Base-by-base conservation (phyloP, 64 coral and sea anemone species). In the Montipora sp. region DNA sequence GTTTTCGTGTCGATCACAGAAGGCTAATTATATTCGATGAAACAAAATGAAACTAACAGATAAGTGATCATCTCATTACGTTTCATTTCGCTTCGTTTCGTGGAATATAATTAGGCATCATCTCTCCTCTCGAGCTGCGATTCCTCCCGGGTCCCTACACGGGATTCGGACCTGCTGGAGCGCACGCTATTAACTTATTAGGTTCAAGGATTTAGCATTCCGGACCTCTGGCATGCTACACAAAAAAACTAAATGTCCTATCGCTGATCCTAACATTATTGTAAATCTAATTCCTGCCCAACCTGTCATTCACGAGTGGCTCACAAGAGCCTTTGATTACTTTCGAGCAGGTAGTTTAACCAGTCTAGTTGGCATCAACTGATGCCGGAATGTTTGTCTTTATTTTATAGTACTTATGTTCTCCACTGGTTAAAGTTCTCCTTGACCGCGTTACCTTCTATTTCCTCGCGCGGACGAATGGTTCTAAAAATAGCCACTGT, bases 301-400 rank as follows among this genome's bases (percentile, higher is more conserved):
- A 66, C 61, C 61, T 66, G 8, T 66, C 61, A 66, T 66, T 66
- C 61, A 66, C 61, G 61, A 66, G 61, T 66, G 61, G 61, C 61
- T 66, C 61, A 66, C 61, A 66, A 66, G 61, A 66, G 61, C 61
- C 61, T 66, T 66, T 66, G 61, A 66, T 66, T 66, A 66, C 16
- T 66, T 16, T 66, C 61, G 61, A 66, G 61, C 61, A 66, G 61
- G 61, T 66, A 36, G 36, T 36, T 36, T 36, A 36, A 36, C 36
- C 36, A 66, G 61, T 66, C 16, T 15, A 14, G 11, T 66, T 18
- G 61, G 11, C 16, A 66, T 66, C 16, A 15, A 66, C 16, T 15
- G 16, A 66, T 18, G 36, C 36, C 36, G 4, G 15, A 66, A 4
- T 12, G 3, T 66, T 66, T 66, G 11, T 66, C 16, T 66, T 66